Evolutionary conservation across 2,797 vertebrate genomes (phyloP).

Genomic region (Enteromius thamalakanensis): DNA sequence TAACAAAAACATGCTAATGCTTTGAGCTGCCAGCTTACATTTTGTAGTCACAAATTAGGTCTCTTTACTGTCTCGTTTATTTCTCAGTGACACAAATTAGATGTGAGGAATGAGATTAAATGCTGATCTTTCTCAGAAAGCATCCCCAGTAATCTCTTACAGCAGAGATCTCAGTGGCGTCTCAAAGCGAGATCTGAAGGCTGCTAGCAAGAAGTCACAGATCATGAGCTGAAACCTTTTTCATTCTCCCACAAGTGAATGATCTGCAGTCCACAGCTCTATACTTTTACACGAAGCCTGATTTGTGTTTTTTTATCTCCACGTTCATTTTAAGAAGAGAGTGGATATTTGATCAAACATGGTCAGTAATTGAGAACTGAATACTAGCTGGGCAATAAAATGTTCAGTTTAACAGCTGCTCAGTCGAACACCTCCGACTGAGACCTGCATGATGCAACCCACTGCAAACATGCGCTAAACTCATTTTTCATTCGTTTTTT

Average conservation of each 20-base stretch:
- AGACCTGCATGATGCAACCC: slow-evolving; percentile 50
- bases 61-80: neutral
- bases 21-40: neutral
- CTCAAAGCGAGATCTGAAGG: neutral
- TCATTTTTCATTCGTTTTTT: neutral
- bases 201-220: neutral
- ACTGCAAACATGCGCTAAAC: slow-evolving; percentile 35
- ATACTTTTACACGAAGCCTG: neutral
- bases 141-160: neutral
- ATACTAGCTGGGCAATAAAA: slow-evolving; percentile 55
- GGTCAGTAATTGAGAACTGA: neutral
- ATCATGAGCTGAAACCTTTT: neutral
- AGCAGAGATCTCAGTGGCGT: neutral
- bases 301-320: neutral
- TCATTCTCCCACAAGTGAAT: neutral
- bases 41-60: neutral
- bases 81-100: too few relatives aligned
- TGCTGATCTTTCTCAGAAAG: neutral
- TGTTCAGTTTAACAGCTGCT: slow-evolving; percentile 52
- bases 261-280: neutral
- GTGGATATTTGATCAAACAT: neutral
- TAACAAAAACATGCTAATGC: neutral
- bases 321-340: neutral
- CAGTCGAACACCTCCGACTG: slow-evolving; percentile 51
- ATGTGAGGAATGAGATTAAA: too few relatives aligned